Percentiles rank a stretch among this genome's conserved stretches.
Evolutionary conservation across 2,888 invertebrate genomes (phyloP).

Genomic region (Cephus rjabovi): DNA sequence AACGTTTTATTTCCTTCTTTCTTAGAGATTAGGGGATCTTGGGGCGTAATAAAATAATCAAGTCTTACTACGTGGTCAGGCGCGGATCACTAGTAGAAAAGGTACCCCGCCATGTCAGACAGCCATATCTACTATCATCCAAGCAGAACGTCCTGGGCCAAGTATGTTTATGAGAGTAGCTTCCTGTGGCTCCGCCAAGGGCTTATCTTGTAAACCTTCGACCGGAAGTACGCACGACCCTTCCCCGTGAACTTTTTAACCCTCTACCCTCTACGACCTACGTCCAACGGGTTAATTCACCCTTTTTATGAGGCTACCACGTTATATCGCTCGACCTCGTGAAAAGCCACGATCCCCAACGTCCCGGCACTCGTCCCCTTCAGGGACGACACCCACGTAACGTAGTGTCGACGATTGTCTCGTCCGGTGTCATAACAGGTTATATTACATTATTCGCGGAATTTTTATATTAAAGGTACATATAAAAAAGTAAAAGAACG

Average conservation of each 20-base stretch:
- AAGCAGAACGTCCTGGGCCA: conserved; percentile 1
- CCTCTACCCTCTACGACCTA: neutral
- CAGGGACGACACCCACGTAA: neutral
- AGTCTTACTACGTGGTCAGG: neutral
- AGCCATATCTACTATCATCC: neutral
- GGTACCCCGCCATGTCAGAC: neutral
- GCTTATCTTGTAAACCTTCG: conserved; percentile 43
- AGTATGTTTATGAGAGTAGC: conserved; percentile 50
- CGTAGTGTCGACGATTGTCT: neutral
- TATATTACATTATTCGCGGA: neutral
- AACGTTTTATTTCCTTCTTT: neutral
- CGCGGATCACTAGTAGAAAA: neutral
- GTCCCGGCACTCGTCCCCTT: neutral
- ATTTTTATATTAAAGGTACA: neutral
- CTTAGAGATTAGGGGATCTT: neutral
- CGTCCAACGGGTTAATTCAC: neutral
- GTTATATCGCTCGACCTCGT: neutral
- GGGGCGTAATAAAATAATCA: neutral
- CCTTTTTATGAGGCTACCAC: neutral
- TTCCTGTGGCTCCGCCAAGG: conserved; percentile 34
- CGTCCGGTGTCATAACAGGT: neutral
- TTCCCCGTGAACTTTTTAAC: neutral
- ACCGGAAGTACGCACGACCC: conserved; percentile 15
- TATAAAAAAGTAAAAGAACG: neutral
- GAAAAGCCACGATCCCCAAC: neutral